These are phyloP conservation scores for Paratrypauchen microcephalus DNA, from an alignment of 2,797 vertebrate genomes.

Conservation along the genomic window DNA sequence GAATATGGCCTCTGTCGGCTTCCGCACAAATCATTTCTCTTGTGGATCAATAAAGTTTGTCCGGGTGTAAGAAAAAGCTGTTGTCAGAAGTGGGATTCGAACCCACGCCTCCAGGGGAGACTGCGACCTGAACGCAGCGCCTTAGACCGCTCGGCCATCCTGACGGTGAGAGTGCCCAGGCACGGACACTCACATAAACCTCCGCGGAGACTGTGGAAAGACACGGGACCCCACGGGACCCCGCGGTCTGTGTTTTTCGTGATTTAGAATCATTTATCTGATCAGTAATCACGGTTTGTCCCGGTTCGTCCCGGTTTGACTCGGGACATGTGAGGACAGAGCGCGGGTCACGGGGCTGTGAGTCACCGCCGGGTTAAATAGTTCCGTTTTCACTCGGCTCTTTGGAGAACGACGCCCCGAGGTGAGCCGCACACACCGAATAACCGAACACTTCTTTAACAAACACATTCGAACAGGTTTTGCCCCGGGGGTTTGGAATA, in stretches of 20 bases:
- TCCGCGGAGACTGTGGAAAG: neutral
- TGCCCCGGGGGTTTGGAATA: too few relatives aligned
- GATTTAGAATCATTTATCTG: neutral
- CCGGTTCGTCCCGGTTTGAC: too few relatives aligned
- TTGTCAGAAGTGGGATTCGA: conserved; percentile 39
- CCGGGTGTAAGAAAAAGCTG: neutral
- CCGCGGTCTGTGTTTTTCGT: too few relatives aligned
- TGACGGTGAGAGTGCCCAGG: neutral
- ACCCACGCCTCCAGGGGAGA: conserved; percentile 47
- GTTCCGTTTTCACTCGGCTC: neutral
- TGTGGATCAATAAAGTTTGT: too few relatives aligned
- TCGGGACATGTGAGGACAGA: neutral
- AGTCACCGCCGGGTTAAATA: neutral
- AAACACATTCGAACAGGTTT: too few relatives aligned
- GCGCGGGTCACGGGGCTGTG: neutral
- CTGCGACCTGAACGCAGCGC: conserved; percentile 39
- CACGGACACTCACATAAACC: neutral
- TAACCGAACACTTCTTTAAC: too few relatives aligned
- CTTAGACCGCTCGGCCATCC: conserved; percentile 32
- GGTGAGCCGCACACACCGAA: neutral
- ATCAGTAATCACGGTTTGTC: neutral
- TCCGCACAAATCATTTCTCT: too few relatives aligned
- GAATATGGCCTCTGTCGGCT: too few relatives aligned
- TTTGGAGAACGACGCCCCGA: neutral
- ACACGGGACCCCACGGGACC: too few relatives aligned